Evolutionary conservation across 2,113 vertebrate species (phyloP), one percentile per base, ranked within the genome.

Genomic region (Oreotrochilus melanogaster): DNA sequence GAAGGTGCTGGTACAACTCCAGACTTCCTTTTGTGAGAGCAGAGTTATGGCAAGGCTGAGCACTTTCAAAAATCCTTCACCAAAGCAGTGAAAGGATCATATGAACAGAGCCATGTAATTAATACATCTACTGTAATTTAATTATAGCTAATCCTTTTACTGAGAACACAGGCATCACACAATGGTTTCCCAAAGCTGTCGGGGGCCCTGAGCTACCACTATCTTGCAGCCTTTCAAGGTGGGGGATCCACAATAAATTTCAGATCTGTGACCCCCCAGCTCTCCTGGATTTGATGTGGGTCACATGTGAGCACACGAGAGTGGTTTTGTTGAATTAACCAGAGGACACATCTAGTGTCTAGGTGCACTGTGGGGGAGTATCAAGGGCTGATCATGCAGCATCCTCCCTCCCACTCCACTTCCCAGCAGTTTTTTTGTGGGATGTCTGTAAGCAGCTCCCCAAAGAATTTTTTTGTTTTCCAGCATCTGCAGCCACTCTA

Each of bases 121-220:
- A 92, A 88, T 91, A 93, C 89, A 39, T 27, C 37, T 50, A 37
- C 27, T 33, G 51, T 75, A 9, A 73, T 92, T 94, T 96, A 88
- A 54, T 92, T 90, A 69, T 28, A 79, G 80, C 43, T 92, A 96
- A 91, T 93, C 82, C 37, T 86, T 92, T 85, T 70, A 33, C 69
- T 78, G 66, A 92, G 78, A 91, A 37, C 48, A 58, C 53, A 69
- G 60, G 30, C 79, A 78, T 69, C 28, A 37, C 35, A 74, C 60
- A 62, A 53, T 13, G 16, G 83, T 73, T 88, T 39, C 76, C 83
- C 71, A 72, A 70, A 89, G 66, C 82, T 87, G 21, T 78, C 75
- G 62, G 37, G 19, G 60, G 90, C 53, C 48, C 86, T 8, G 2
- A 0, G 48, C 69, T 75, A 75, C 35, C 6, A 1, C 30, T 80